Evolutionary conservation across 2,888 invertebrate genomes (phyloP).

Genomic region (Sycophila texana): DNA sequence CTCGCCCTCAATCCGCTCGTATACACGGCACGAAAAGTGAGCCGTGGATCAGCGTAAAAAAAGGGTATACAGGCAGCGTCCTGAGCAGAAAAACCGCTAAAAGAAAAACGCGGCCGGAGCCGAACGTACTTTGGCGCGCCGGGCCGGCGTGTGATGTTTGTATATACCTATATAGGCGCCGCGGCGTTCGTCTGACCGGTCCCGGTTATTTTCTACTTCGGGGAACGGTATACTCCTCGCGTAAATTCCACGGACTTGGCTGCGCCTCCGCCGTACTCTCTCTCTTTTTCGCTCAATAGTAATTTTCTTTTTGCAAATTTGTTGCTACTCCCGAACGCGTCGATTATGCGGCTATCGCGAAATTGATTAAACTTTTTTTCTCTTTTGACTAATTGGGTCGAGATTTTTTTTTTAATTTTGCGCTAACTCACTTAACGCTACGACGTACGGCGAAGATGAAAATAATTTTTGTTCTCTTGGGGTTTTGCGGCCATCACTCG

Average conservation of each 20-base stretch:
- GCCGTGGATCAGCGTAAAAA: too few relatives aligned
- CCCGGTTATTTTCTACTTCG: slow-evolving; percentile 10
- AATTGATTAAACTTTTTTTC: too few relatives aligned
- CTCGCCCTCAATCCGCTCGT: too few relatives aligned
- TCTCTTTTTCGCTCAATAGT: neutral
- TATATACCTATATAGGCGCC: neutral
- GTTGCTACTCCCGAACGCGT: too few relatives aligned
- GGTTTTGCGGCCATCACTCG: neutral
- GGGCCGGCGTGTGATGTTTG: neutral
- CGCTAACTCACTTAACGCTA: neutral
- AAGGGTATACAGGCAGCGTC: too few relatives aligned
- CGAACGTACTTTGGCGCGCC: too few relatives aligned
- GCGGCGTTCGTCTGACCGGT: slow-evolving; percentile 5
- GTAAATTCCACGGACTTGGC: too few relatives aligned
- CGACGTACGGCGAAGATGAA: neutral
- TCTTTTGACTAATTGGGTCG: too few relatives aligned
- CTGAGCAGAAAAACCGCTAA: neutral
- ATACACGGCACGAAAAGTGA: too few relatives aligned
- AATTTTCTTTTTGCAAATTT: neutral
- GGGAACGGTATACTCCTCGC: neutral
- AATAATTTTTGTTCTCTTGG: neutral
- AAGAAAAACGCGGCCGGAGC: neutral
- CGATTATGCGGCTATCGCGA: too few relatives aligned
- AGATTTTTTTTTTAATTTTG: neutral
- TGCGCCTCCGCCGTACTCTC: neutral